Evolutionary conservation across 2,797 vertebrate genomes (phyloP).

Genomic region (Macropus fuliginosus): DNA sequence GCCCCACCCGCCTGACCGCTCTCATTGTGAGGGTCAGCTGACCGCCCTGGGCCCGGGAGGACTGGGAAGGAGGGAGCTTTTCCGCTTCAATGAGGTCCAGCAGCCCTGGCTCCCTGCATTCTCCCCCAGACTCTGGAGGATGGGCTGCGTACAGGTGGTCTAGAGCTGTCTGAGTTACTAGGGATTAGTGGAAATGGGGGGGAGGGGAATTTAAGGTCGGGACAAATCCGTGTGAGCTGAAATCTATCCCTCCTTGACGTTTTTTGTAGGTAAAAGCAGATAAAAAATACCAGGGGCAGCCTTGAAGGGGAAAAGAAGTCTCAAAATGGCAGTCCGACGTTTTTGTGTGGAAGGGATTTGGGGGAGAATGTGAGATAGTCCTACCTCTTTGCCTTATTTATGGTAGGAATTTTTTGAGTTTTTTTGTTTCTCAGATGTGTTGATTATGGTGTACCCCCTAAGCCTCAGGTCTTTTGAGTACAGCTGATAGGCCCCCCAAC

Average conservation of each 20-base stretch:
- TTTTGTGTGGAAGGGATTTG: slow-evolving; percentile 1
- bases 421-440: not conserved
- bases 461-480: not conserved
- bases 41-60: not conserved
- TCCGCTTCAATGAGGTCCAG: fast-evolving
- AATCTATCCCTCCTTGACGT: not conserved
- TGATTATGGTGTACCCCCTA: not conserved
- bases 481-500: not conserved
- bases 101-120: not conserved
- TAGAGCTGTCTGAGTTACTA: not conserved
- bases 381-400: slow-evolving; percentile 26
- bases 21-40: not conserved
- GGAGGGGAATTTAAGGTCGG: not conserved
- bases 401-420: not conserved
- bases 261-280: not conserved
- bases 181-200: not conserved
- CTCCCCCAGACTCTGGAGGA: not conserved
- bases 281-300: slow-evolving; percentile 22
- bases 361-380: not conserved
- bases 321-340: not conserved
- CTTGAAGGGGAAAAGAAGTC: slow-evolving; percentile 8
- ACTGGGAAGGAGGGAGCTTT: not conserved
- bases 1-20: not conserved
- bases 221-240: not conserved
- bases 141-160: not conserved